Evolutionary conservation across 2,797 vertebrate species (phyloP).

Genomic region (Aselliscus stoliczkanus): DNA sequence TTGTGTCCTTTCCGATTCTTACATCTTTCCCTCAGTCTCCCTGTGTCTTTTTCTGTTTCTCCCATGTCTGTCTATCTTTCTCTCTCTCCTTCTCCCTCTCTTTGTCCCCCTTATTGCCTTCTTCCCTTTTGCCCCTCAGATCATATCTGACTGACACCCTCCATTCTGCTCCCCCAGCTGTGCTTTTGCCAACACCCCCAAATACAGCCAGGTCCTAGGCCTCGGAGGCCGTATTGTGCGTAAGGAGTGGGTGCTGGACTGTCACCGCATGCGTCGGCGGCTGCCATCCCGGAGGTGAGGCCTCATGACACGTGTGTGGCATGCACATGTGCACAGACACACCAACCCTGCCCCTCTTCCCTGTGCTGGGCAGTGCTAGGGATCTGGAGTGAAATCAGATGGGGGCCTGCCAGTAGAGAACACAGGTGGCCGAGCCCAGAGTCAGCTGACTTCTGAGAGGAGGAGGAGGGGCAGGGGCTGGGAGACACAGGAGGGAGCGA

Average conservation of each 20-base stretch:
- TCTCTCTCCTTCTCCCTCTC: not conserved
- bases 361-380: not conserved
- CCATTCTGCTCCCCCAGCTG: slow-evolving; percentile 81
- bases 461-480: not conserved
- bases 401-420: not conserved
- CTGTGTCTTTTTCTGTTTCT: not conserved
- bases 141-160: not conserved
- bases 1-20: not conserved
- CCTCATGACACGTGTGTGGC: fast-evolving
- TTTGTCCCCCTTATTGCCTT: not conserved
- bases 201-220: slow-evolving; percentile 92
- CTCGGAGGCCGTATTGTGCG: slow-evolving; percentile 89
- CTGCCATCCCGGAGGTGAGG: slow-evolving; percentile 86
- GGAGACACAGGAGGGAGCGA: too few species aligned
- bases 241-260: slow-evolving; percentile 93
- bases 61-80: not conserved
- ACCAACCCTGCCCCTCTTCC: fast-evolving
- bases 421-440: not conserved
- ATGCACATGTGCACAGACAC: not conserved
- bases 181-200: slow-evolving; percentile 94
- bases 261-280: slow-evolving; percentile 86
- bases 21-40: not conserved
- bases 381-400: not conserved
- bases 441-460: not conserved
- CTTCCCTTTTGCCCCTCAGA: not conserved